A percentile compares a stretch with the other conserved stretches of the same genome.
These are phyloP conservation scores for Tachyglossus aculeatus DNA, from an alignment of 2,797 vertebrate genomes.

Conservation along the genomic window DNA sequence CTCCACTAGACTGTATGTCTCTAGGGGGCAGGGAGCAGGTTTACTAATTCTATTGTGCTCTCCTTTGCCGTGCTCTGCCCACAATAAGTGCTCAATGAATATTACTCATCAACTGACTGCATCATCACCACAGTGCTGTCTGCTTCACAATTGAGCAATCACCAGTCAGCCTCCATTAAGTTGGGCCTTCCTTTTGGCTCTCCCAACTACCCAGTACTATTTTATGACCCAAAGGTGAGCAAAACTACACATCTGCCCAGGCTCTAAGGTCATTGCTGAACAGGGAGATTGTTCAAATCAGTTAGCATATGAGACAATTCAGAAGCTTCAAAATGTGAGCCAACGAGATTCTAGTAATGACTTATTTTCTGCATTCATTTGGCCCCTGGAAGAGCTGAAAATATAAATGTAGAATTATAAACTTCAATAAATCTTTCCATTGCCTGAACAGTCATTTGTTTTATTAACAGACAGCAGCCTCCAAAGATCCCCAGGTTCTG, in stretches of 20 bases:
- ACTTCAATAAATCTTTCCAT: slow-evolving; percentile 48
- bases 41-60: no score
- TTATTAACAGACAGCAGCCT: slow-evolving; percentile 37
- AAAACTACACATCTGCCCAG: slow-evolving; percentile 1
- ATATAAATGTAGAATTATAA: slow-evolving; percentile 19
- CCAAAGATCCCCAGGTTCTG: slow-evolving; percentile 28
- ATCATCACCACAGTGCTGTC: not conserved
- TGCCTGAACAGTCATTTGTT: not conserved
- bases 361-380: slow-evolving; percentile 25
- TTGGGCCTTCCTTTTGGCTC: not conserved
- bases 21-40: no score
- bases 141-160: slow-evolving; percentile 1
- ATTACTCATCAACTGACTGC: no score
- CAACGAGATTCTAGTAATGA: slow-evolving; percentile 20
- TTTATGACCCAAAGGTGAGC: not conserved
- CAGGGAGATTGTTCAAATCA: slow-evolving; percentile 1
- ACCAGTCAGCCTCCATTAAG: not conserved
- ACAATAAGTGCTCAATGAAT: no score
- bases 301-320: not conserved
- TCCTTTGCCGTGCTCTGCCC: no score
- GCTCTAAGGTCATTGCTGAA: not conserved
- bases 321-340: not conserved
- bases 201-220: slow-evolving; percentile 34
- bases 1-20: no score
- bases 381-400: slow-evolving; percentile 51